Base-by-base conservation (phyloP, 2,888 invertebrate species). In the Antitype chi region DNA sequence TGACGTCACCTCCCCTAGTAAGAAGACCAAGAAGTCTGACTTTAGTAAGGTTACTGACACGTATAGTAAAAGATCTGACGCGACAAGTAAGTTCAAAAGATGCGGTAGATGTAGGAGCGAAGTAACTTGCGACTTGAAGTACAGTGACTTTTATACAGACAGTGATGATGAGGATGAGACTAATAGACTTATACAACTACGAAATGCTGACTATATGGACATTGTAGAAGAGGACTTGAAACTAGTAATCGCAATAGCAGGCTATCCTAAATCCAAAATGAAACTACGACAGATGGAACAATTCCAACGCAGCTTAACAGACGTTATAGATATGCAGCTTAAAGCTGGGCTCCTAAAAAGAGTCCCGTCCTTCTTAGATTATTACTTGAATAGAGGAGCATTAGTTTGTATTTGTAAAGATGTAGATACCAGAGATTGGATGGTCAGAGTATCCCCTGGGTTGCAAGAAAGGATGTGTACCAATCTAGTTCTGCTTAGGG, bases 331-430 rank as follows among this genome's bases (percentile, higher is more conserved):
- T 74, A 95, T 96, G 95, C 96, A 96, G 70, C 70, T 94, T 0
- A 94, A 96, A 84, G 92, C 92, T 0, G 94, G 95, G 2, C 87
- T 96, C 3, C 76, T 96, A 4, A 94, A 93, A 70, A 93, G 90
- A 38, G 90, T 91, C 0, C 96, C 96, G 0, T 85, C 91, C 0
- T 96, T 96, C 80, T 74, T 94, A 62, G 96, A 96, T 85, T 96
- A 95, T 73, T 96, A 96, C 76, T 77, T 96, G 32, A 96, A 95
- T 76, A 91, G 94, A 74, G 96, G 96, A 53, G 95, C 96, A 0
- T 92, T 96, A 43, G 95, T 96, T 2, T 96, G 95, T 82, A 92
- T 96, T 60, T 96, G 96, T 78, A 96, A 94, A 73, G 94, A 96
- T 85, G 55, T 85, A 0, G 94, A 94, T 1, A 95, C 94, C 8